Conservation (phyloP, 2,797 vertebrate genomes). For the Chelon auratus region DNA sequence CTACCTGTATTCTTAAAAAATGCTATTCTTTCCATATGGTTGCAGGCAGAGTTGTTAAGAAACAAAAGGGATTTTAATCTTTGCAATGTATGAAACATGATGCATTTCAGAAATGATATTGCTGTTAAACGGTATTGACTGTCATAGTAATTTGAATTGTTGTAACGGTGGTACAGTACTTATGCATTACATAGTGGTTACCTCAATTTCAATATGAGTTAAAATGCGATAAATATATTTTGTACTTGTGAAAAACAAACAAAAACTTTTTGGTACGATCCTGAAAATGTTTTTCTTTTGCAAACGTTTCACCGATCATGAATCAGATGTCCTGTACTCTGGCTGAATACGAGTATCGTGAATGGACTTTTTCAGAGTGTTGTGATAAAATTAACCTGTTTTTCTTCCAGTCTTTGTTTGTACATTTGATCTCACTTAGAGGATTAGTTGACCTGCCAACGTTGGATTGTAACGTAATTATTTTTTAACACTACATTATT, state of each 20-base stretch:
- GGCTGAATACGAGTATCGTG: constrained; percentile 35
- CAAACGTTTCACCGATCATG: constrained; percentile 2
- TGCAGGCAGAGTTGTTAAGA: background rate
- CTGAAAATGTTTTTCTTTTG: constrained; percentile 17
- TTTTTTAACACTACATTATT: constrained; percentile 46
- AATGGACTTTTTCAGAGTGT: constrained; percentile 33
- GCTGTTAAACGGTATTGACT: constrained; percentile 51
- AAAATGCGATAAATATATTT: constrained; percentile 40
- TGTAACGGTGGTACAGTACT: constrained; percentile 45
- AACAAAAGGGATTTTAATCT: constrained; percentile 25
- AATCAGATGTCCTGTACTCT: constrained; percentile 27
- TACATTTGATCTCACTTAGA: constrained; percentile 8
- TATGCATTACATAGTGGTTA: constrained; percentile 64
- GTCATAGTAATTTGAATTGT: constrained; percentile 37
- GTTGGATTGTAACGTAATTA: constrained; percentile 17
- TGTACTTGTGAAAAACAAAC: constrained; percentile 32
- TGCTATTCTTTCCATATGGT: constrained; percentile 27
- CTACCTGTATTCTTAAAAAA: constrained; percentile 29
- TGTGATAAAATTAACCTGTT: constrained; percentile 9
- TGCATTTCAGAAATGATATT: constrained; percentile 51
- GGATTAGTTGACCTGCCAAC: constrained; percentile 13
- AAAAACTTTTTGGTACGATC: constrained; percentile 33
- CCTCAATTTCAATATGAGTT: constrained; percentile 46
- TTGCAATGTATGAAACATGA: constrained; percentile 25
- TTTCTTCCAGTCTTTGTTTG: background rate